A percentile compares a stretch with the other conserved stretches of the same genome.
phyloP scores from a whole-genome alignment of 1,140 invertebrate species.

The Nilaparvata lugens region DNA sequence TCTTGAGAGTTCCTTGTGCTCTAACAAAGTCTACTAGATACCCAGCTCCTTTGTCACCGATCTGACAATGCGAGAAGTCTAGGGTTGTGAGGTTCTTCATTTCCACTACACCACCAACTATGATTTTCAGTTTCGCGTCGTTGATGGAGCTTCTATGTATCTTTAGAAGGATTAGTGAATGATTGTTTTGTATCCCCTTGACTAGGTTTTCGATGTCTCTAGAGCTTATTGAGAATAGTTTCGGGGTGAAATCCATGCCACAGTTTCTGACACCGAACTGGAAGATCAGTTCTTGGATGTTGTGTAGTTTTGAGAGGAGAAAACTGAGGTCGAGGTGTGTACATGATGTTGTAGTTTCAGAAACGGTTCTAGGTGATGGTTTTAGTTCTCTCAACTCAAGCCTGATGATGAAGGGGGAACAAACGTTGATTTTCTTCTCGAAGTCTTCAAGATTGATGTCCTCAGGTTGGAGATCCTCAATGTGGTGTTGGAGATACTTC shows the following conservation, averaged over 20 bases:
- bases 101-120: slow-evolving; percentile 30
- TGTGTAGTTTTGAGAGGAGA: slow-evolving; percentile 2
- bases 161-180: slow-evolving; percentile 27
- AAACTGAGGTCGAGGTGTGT: slow-evolving; percentile 7
- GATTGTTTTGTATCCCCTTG: slow-evolving; percentile 27
- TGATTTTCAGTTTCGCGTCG: slow-evolving; percentile 28
- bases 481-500: slow-evolving; percentile 29
- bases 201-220: slow-evolving; percentile 24
- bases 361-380: slow-evolving; percentile 27
- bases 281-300: slow-evolving; percentile 6
- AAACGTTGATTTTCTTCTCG: slow-evolving; percentile 28
- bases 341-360: neutral
- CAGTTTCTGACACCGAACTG: slow-evolving; percentile 10
- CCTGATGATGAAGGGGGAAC: slow-evolving; percentile 27
- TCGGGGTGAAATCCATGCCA: slow-evolving; percentile 9
- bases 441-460: slow-evolving; percentile 33
- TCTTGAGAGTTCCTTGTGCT: slow-evolving; percentile 26
- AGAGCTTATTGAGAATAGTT: slow-evolving; percentile 1
- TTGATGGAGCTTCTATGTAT: slow-evolving; percentile 29
- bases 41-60: slow-evolving; percentile 31
- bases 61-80: slow-evolving; percentile 33
- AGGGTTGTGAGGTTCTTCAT: slow-evolving; percentile 28
- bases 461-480: slow-evolving; percentile 33
- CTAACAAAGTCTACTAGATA: slow-evolving; percentile 31
- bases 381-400: slow-evolving; percentile 31